A percentile compares a stretch with the other conserved stretches of the same genome.
Conservation (phyloP, 2,888 invertebrate genomes). For the Phania funesta region DNA sequence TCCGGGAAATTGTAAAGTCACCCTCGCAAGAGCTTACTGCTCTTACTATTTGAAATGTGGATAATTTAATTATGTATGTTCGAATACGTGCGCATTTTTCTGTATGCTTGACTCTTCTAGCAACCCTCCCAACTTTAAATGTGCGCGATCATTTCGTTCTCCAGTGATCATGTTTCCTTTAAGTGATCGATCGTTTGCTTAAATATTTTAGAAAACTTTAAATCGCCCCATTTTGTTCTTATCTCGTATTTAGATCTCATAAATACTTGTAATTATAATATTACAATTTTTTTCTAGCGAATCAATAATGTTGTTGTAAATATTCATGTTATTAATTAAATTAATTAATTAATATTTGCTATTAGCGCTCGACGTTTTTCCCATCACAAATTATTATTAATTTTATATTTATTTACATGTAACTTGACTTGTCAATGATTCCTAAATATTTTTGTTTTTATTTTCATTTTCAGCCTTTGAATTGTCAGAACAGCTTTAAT, state of each 20-base stretch:
- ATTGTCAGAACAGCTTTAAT: slow-evolving; percentile 30
- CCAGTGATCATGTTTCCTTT: slow-evolving; percentile 53
- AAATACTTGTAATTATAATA: slow-evolving; percentile 40
- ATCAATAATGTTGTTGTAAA: slow-evolving; percentile 52
- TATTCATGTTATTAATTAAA: slow-evolving; percentile 44
- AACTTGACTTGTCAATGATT: slow-evolving; percentile 29
- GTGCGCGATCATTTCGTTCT: not conserved
- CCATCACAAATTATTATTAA: not conserved
- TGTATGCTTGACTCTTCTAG: not conserved
- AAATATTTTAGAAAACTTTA: slow-evolving; percentile 54
- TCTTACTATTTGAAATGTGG: too few relatives aligned
- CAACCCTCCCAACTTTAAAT: not conserved
- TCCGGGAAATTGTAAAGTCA: too few relatives aligned
- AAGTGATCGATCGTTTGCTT: slow-evolving; percentile 56
- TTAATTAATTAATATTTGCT: slow-evolving; percentile 7
- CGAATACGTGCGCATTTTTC: not conserved
- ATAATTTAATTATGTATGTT: too few relatives aligned
- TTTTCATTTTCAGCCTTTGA: slow-evolving; percentile 1
- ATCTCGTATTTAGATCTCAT: slow-evolving; percentile 50
- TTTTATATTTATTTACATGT: slow-evolving; percentile 2
- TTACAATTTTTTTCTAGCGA: slow-evolving; percentile 26
- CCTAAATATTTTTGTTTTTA: slow-evolving; percentile 29
- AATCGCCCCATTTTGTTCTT: slow-evolving; percentile 36
- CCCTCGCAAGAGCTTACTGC: too few relatives aligned
- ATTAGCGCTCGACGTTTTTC: slow-evolving; percentile 6